Evolutionary conservation across 1,140 invertebrate species (phyloP).

Genomic region (Bombus soroeensis): DNA sequence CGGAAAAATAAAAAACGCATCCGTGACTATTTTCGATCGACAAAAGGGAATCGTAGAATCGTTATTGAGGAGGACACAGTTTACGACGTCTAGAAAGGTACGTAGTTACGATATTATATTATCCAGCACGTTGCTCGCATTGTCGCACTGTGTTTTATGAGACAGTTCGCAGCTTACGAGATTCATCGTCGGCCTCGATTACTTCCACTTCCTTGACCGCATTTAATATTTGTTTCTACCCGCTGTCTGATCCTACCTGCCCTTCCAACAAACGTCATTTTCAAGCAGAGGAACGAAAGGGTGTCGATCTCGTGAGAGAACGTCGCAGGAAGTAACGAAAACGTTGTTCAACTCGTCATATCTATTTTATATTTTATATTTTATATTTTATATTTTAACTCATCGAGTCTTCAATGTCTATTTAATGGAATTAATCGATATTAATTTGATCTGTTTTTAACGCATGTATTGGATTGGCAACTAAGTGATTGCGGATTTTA

Average conservation of each 20-base stretch:
- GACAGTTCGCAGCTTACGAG: not conserved
- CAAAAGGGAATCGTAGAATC: conserved; percentile 14
- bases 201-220: conserved; percentile 58
- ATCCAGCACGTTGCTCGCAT: conserved; percentile 59
- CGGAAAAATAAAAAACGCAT: conserved; percentile 14
- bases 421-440: too few species aligned
- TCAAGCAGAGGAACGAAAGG: not conserved
- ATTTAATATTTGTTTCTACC: conserved; percentile 62
- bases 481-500: too few species aligned
- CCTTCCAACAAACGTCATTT: not conserved
- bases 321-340: not conserved
- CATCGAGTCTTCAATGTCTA: accelerated
- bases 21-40: not conserved
- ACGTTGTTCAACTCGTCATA: too few species aligned
- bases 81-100: conserved; percentile 39
- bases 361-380: too few species aligned
- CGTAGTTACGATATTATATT: conserved; percentile 26
- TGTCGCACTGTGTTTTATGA: conserved; percentile 59
- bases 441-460: too few species aligned
- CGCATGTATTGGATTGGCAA: accelerated
- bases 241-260: conserved; percentile 3
- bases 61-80: conserved; percentile 30
- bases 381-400: too few species aligned
- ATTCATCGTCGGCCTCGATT: conserved; percentile 35
- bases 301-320: conserved; percentile 29